Evolutionary conservation across 64 coral and sea anemone genomes (phyloP), one percentile per base, ranked within the genome.

Genomic region (Pachyseris speciosa): DNA sequence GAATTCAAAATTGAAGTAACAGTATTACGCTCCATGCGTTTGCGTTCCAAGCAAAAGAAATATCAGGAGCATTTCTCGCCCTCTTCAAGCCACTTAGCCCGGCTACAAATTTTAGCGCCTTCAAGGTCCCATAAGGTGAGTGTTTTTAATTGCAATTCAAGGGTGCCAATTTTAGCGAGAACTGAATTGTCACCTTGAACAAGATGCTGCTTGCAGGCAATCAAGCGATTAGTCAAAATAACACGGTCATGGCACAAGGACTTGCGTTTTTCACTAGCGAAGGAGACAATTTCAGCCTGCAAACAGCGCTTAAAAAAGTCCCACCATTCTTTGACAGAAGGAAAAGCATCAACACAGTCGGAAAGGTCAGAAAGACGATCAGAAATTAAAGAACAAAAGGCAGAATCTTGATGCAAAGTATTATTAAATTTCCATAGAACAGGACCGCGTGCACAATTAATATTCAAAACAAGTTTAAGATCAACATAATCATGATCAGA

Each of bases 11-110:
- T 28, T 69, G 2, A n/a, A 2, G 1, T 41, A 26, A 90, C 37
- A 53, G 7, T 13, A 8, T 88, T 88, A 20, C 22, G 7, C 3
- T 15, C 28, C 4, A 29, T 37, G 10, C 19, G n/a, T n/a, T 74
- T 39, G 24, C 27, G 20, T 13, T 70, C 39, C 5, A 66, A 19
- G 1, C 39, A 20, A 2, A 89, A 89, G 22, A 89, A 57, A 31
- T 27, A 76, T 4, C 34, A 20, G 11, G 51, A 61, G 2, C 48
- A 70, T 27, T 74, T 88, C 24, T 75, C 70, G 4, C 69, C 70
- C 17, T 58, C 43, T 27, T 88, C 86, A 42, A 88, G 50, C 86
- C 86, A 88, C 27, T 43, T 51, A 11, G 53, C 87, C 31, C 58
- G 25, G 19, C 33, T 31, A 8, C 72, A 34, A 33, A 48, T 19